Conservation (phyloP, 2,113 vertebrate genomes). For the Ophiodon elongatus region DNA sequence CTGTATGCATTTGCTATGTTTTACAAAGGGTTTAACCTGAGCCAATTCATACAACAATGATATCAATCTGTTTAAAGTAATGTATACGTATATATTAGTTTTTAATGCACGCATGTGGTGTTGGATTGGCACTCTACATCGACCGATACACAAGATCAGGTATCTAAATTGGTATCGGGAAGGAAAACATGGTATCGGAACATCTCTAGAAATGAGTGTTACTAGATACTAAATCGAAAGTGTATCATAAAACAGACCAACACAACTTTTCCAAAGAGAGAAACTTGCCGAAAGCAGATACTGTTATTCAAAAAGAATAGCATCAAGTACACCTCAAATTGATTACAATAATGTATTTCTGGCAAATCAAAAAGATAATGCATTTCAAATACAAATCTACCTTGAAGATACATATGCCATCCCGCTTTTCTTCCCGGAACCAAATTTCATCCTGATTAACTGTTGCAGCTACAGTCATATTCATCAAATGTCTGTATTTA, state of each 20-base stretch:
- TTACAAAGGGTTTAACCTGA: neutral
- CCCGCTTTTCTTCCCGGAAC: slow-evolving; percentile 23
- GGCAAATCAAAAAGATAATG: slow-evolving; percentile 40
- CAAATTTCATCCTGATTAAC: slow-evolving; percentile 59
- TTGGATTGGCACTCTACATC: too few relatives aligned
- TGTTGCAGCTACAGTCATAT: slow-evolving; percentile 53
- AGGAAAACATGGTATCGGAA: neutral
- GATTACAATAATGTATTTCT: slow-evolving; percentile 40
- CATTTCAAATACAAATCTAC: slow-evolving; percentile 46
- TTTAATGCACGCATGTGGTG: too few relatives aligned
- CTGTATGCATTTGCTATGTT: too few relatives aligned
- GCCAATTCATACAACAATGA: neutral
- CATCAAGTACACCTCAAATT: slow-evolving; percentile 23
- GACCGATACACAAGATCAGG: neutral
- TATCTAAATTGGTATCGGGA: neutral
- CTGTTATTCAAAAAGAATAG: slow-evolving; percentile 37
- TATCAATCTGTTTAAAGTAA: too few relatives aligned
- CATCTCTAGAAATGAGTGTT: neutral
- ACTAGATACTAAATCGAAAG: too few relatives aligned
- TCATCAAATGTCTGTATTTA: slow-evolving; percentile 71
- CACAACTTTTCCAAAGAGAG: slow-evolving; percentile 15
- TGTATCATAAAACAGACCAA: neutral
- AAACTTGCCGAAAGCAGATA: slow-evolving; percentile 21
- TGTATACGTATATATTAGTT: too few relatives aligned
- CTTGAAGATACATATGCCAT: slow-evolving; percentile 5